A percentile compares a stretch with the other conserved stretches of the same genome.
Evolutionary conservation across 2,797 vertebrate species (phyloP).

Genomic region (Phalloptychus januarius): DNA sequence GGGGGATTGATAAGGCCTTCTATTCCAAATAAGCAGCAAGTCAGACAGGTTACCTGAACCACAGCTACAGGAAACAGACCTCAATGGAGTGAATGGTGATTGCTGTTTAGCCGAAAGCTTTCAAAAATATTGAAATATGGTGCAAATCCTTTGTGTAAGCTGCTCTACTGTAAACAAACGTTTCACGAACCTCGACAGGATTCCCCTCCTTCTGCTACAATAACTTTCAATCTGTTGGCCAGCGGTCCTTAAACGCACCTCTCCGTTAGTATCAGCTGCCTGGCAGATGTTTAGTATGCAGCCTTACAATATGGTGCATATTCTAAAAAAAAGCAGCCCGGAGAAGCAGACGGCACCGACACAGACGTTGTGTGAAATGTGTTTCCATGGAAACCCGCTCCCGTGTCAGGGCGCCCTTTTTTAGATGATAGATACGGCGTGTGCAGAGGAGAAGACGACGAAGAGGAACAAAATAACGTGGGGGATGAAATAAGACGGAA

Average conservation of each 20-base stretch:
- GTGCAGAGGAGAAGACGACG: conserved; percentile 1
- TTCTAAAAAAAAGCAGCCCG: conserved; percentile 48
- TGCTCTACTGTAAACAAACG: neutral
- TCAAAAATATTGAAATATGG: neutral
- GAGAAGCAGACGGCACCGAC: conserved; percentile 53
- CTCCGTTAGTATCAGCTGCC: conserved; percentile 23
- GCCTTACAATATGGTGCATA: conserved; percentile 63
- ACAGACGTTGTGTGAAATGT: conserved; percentile 55
- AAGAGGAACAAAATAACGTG: neutral
- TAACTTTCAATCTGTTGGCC: conserved; percentile 44
- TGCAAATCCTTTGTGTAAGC: neutral
- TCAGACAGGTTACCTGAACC: neutral
- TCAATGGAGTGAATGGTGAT: neutral
- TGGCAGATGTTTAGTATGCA: conserved; percentile 58
- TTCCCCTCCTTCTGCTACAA: conserved; percentile 39
- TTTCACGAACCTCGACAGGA: conserved; percentile 26
- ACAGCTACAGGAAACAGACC: neutral
- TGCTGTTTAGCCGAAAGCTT: neutral
- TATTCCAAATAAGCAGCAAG: neutral
- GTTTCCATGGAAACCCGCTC: conserved; percentile 73
- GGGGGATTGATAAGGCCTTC: too few relatives aligned
- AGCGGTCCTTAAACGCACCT: neutral
- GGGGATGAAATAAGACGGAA: conserved; percentile 23
- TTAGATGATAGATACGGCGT: conserved; percentile 49
- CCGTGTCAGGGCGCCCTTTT: conserved; percentile 56